Evolutionary conservation across 2,113 vertebrate species (phyloP).

Genomic region (Dicentrarchus labrax): DNA sequence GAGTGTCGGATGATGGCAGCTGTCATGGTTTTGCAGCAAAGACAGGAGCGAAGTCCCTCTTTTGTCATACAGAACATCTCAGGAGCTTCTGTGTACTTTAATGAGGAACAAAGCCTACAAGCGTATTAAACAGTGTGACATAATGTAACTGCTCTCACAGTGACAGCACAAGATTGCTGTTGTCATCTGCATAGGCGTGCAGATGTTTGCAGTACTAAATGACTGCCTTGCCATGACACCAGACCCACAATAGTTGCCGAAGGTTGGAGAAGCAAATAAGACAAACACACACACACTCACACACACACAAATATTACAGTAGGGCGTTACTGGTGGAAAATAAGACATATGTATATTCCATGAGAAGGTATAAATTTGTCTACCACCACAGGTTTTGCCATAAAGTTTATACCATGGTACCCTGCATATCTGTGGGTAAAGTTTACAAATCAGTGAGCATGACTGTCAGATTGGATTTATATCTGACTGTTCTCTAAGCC

Average conservation of each 20-base stretch:
- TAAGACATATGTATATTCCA: neutral
- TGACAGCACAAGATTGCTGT: conserved; percentile 51
- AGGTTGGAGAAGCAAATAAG: conserved; percentile 1
- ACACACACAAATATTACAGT: neutral
- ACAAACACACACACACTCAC: neutral
- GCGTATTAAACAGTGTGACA: conserved; percentile 68
- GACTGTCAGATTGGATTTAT: neutral
- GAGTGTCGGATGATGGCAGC: conserved; percentile 62
- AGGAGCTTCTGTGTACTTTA: conserved; percentile 70
- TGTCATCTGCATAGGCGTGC: conserved; percentile 28
- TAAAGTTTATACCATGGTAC: neutral
- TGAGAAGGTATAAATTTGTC: neutral
- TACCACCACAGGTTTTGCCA: neutral
- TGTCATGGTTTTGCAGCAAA: conserved; percentile 74
- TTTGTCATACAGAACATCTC: conserved; percentile 70
- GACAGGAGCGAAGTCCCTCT: conserved; percentile 62
- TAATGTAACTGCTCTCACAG: conserved; percentile 45
- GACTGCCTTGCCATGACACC: conserved; percentile 26
- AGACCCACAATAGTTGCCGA: conserved; percentile 33
- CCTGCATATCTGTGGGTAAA: neutral
- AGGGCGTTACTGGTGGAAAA: neutral
- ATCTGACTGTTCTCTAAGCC: neutral
- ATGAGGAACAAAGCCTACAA: conserved; percentile 76
- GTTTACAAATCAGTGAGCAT: neutral
- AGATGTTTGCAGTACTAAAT: conserved; percentile 38